A percentile compares a stretch with the other conserved stretches of the same genome.
Conservation (phyloP, 2,113 vertebrate species). For the Limnothrissa miodon region DNA sequence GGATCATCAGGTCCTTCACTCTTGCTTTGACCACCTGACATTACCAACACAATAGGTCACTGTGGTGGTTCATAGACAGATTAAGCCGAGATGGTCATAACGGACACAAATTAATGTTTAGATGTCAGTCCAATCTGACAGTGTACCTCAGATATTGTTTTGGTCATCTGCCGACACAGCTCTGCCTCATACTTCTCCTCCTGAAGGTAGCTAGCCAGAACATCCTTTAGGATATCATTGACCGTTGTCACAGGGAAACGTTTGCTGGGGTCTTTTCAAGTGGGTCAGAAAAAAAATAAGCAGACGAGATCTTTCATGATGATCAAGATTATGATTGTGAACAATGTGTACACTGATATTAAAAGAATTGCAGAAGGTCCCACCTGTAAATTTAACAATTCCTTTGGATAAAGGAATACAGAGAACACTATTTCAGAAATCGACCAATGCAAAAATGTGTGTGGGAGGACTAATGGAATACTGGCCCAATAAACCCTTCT, state of each 20-base stretch:
- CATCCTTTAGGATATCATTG: constrained; percentile 81
- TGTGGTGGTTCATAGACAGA: not conserved
- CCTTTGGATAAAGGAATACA: too few species aligned
- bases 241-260: constrained; percentile 74
- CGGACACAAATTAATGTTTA: not conserved
- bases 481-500: too few species aligned
- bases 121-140: not conserved
- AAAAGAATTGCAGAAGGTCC: too few species aligned
- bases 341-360: too few species aligned
- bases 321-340: not conserved
- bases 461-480: too few species aligned
- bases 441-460: too few species aligned
- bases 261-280: constrained; percentile 66
- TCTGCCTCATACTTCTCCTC: constrained; percentile 81
- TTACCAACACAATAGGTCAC: not conserved
- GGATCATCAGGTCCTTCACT: constrained; percentile 81
- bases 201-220: constrained; percentile 74
- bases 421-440: too few species aligned
- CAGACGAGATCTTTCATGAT: not conserved
- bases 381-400: too few species aligned
- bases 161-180: constrained; percentile 79
- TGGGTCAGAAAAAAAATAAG: not conserved
- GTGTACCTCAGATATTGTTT: constrained; percentile 81
- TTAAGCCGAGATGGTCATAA: not conserved
- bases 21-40: constrained; percentile 79